These are phyloP conservation scores for Passer montanus DNA, from an alignment of 2,113 vertebrate species.

Conservation along the genomic window DNA sequence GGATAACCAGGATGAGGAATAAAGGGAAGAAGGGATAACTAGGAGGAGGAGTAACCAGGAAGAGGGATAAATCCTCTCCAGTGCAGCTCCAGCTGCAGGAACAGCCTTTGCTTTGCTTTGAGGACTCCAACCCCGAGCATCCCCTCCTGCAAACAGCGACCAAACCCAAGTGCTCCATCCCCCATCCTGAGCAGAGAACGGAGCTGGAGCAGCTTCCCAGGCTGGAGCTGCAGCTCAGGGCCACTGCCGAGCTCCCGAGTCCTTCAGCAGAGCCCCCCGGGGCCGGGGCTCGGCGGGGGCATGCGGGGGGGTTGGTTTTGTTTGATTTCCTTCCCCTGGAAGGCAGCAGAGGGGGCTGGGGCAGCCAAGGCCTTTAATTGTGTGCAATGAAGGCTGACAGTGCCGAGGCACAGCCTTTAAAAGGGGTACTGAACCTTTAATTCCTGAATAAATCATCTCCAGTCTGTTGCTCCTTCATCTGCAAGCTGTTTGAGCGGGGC, in stretches of 20 bases:
- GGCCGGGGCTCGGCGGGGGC: neutral
- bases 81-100: neutral
- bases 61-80: neutral
- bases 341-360: neutral
- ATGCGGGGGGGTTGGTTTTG: neutral
- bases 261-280: neutral
- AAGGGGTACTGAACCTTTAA: constrained; percentile 61
- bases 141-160: fast-evolving
- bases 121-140: fast-evolving
- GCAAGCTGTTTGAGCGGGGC: constrained; percentile 62
- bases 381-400: constrained; percentile 69
- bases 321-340: constrained; percentile 28
- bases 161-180: neutral
- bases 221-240: neutral
- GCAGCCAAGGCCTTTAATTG: constrained; percentile 57
- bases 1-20: neutral
- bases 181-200: fast-evolving
- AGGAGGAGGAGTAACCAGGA: neutral
- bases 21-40: fast-evolving
- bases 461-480: constrained; percentile 69
- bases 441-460: constrained; percentile 71
- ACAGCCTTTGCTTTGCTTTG: neutral
- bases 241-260: neutral
- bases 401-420: constrained; percentile 28
- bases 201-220: neutral